phyloP scores from a whole-genome alignment of 2,113 vertebrate genomes.

The Turdus rufiventris region DNA sequence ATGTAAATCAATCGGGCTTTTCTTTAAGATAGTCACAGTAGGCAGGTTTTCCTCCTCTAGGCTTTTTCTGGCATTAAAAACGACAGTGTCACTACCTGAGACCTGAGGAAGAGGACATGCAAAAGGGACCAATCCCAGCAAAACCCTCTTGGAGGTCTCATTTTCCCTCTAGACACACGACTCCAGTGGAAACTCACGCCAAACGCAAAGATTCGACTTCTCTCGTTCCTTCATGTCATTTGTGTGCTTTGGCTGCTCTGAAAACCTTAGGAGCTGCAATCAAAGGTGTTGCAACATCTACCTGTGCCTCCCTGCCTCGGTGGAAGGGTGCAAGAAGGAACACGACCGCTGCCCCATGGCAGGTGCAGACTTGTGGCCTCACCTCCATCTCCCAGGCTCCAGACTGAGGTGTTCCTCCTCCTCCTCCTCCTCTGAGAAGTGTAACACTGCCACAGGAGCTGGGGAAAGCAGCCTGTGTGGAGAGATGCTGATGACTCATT shows the following conservation, averaged over 20 bases:
- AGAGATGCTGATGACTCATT: background rate
- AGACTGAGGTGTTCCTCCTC: background rate
- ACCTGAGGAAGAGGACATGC: background rate
- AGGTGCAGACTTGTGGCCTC: background rate
- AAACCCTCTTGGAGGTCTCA: background rate
- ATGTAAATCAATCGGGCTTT: conserved; percentile 6
- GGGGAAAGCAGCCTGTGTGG: background rate
- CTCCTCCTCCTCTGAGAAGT: background rate
- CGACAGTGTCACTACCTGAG: background rate
- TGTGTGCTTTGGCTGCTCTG: background rate
- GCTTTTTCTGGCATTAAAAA: background rate
- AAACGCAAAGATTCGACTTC: background rate
- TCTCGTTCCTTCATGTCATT: rapidly evolving
- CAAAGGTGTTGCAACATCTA: background rate
- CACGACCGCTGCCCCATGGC: background rate
- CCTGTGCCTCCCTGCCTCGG: background rate
- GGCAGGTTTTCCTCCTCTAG: background rate
- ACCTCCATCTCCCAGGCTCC: background rate
- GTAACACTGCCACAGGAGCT: background rate
- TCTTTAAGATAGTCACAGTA: background rate
- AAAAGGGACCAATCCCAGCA: background rate
- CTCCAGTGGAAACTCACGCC: background rate
- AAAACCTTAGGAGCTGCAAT: background rate
- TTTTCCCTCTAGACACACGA: background rate
- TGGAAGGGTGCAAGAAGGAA: background rate